phyloP scores from a whole-genome alignment of 2,797 vertebrate species.

The Labeo calbasu region DNA sequence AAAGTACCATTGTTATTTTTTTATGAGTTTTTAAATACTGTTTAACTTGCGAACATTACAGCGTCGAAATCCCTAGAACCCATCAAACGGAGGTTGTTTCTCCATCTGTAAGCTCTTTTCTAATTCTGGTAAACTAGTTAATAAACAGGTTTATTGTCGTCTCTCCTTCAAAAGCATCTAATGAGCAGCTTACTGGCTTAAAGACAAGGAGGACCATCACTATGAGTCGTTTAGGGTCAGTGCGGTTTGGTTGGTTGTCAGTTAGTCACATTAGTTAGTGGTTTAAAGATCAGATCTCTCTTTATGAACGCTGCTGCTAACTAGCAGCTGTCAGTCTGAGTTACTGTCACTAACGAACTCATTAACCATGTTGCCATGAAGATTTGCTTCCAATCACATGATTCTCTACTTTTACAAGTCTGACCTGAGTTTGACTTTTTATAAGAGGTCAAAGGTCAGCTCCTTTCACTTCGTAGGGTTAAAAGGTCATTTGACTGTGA shows the following conservation, averaged over 20 bases:
- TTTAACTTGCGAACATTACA: too few relatives aligned
- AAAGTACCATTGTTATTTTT: too few relatives aligned
- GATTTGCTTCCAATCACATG: not conserved
- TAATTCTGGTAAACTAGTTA: too few relatives aligned
- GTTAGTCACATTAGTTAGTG: too few relatives aligned
- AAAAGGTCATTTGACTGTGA: not conserved
- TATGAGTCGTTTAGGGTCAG: too few relatives aligned
- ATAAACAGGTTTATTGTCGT: not conserved
- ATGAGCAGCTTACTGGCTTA: not conserved
- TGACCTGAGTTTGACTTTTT: not conserved
- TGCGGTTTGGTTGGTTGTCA: too few relatives aligned
- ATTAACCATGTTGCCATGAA: not conserved
- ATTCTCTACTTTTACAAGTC: not conserved
- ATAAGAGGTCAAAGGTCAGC: not conserved
- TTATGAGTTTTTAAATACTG: too few relatives aligned
- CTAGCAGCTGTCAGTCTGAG: not conserved
- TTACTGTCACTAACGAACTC: not conserved
- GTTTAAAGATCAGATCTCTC: too few relatives aligned
- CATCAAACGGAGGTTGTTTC: too few relatives aligned
- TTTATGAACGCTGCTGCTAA: too few relatives aligned
- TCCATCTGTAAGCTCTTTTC: too few relatives aligned
- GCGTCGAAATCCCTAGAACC: too few relatives aligned
- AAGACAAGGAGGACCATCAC: not conserved
- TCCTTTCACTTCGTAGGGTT: not conserved
- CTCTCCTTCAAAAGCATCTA: not conserved